Base-by-base conservation (phyloP, 2,113 vertebrate species). In the Silurus asotus region DNA sequence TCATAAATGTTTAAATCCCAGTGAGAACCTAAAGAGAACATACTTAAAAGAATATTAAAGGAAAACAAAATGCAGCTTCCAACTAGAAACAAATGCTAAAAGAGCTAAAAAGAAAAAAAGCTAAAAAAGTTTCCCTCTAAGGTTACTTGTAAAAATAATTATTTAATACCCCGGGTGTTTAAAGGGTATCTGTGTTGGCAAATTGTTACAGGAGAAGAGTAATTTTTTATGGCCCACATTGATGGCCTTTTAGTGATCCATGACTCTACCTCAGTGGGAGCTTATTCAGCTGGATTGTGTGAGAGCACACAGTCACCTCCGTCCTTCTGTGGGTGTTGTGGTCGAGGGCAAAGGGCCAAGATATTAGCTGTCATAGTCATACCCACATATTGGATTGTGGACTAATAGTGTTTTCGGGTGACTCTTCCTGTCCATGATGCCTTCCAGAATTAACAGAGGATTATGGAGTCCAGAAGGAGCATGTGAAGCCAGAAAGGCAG, bases 351-450 rank as follows among this genome's bases (percentile, higher is more conserved):
- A 77, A 55, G 9, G 87, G 89, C 90, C 88, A 90, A 87, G 86
- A 81, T 92, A 93, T 95, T 93, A 91, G 86, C 91, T 93, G 92
- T 94, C 90, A 90, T 88, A 87, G 91, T 89, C 90, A 80, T 93
- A 90, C 90, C 91, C 91, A 85, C 87, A 90, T 93, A 92, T 93
- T 94, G 81, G 86, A 91, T 93, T 93, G 92, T 91, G 85, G 64
- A 89, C 84, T 89, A 92, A 93, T 92, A 94, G 94, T 94, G 93
- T 94, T 93, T 92, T 85, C 64, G 62, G 37, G 89, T 90, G 85
- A 91, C 89, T 90, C 89, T 81, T 90, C 49, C 88, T 89, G 83
- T 59, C 81, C 81, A 64, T 53, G 82, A 88, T 70, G 25, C 78
- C 74, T 86, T 91, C 86, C 88, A 91, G 89, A 92, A 78, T 23